phyloP scores from a whole-genome alignment of 2,113 vertebrate species.

The Eretmochelys imbricata region DNA sequence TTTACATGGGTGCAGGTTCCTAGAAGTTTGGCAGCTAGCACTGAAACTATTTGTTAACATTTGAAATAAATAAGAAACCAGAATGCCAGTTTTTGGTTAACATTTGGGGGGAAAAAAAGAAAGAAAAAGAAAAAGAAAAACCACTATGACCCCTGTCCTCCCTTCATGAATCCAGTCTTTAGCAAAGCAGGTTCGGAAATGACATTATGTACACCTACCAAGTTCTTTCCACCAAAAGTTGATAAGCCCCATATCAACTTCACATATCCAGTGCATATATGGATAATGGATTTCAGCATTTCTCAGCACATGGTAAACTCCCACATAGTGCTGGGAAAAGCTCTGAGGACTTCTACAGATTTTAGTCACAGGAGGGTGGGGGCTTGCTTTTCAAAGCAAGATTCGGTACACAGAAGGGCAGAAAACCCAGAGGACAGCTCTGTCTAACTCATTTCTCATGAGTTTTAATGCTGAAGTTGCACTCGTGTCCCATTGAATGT shows the following conservation, averaged over 20 bases:
- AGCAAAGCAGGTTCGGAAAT: neutral
- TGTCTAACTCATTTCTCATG: fast-evolving
- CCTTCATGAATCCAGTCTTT: fast-evolving
- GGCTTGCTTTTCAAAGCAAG: neutral
- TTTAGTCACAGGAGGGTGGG: neutral
- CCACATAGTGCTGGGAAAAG: neutral
- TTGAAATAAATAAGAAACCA: neutral
- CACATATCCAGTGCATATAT: neutral
- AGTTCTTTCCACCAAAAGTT: neutral
- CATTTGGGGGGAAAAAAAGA: neutral
- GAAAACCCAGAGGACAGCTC: neutral
- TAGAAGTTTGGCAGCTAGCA: conserved; percentile 28
- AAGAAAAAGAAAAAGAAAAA: too few relatives aligned
- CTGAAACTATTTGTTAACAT: neutral
- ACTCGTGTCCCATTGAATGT: neutral
- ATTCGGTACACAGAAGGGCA: neutral
- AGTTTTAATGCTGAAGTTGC: neutral
- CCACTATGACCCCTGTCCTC: neutral
- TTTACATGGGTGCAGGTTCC: conserved; percentile 17
- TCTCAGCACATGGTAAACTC: neutral
- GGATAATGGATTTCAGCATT: neutral
- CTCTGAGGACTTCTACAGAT: neutral
- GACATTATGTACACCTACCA: fast-evolving
- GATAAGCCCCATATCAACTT: neutral
- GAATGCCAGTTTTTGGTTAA: neutral